Evolutionary conservation across 92 coral and sea anemone genomes (phyloP).

Genomic region (Chrysogorgia sp.): DNA sequence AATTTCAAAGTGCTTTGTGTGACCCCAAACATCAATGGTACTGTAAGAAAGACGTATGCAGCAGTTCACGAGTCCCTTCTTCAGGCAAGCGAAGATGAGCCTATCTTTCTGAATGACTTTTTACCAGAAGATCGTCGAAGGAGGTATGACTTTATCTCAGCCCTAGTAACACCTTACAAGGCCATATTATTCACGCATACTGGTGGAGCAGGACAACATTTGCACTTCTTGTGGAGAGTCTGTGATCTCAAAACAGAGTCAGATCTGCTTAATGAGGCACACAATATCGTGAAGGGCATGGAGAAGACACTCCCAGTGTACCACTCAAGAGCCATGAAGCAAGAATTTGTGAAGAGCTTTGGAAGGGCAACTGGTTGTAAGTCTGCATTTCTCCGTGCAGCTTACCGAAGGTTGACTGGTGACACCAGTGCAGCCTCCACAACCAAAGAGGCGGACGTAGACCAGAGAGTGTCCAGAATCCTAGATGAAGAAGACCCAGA

Average conservation of each 20-base stretch:
- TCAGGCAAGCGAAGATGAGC: neutral
- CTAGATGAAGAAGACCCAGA: slow-evolving; percentile 61
- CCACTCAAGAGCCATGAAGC: slow-evolving; percentile 50
- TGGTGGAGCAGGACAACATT: slow-evolving; percentile 22
- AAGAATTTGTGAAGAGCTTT: slow-evolving; percentile 41
- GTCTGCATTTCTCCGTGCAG: slow-evolving; percentile 52
- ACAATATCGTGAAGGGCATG: slow-evolving; percentile 34
- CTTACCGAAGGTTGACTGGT: slow-evolving; percentile 57
- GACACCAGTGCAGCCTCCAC: slow-evolving; percentile 42
- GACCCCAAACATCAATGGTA: neutral
- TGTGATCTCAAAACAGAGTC: slow-evolving; percentile 33
- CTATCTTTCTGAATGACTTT: slow-evolving; percentile 25
- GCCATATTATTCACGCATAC: slow-evolving; percentile 37
- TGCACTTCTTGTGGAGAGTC: slow-evolving; percentile 50
- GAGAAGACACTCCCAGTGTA: slow-evolving; percentile 28
- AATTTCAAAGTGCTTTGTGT: slow-evolving; percentile 42
- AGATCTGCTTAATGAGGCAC: slow-evolving; percentile 35
- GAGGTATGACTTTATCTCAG: slow-evolving; percentile 16
- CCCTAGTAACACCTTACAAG: slow-evolving; percentile 21
- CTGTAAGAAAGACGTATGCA: neutral
- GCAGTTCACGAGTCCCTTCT: neutral
- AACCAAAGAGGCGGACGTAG: slow-evolving; percentile 37
- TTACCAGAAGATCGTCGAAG: slow-evolving; percentile 46
- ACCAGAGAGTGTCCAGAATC: slow-evolving; percentile 48
- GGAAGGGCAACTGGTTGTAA: slow-evolving; percentile 55